Conservation (phyloP, 2,113 vertebrate genomes). For the Periophthalmus modestus region DNA sequence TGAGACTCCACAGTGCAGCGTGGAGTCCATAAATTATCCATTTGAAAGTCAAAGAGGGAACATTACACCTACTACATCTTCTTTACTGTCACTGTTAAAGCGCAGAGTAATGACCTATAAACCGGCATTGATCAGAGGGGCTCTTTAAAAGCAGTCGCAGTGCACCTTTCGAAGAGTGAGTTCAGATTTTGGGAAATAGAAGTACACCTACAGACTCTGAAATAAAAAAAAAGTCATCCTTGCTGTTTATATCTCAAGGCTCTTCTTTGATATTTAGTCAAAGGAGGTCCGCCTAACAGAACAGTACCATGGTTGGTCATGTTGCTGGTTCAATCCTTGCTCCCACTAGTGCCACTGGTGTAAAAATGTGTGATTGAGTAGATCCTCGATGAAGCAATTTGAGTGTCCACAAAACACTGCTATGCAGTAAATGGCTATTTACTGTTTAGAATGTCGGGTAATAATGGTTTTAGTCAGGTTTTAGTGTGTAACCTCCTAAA, state of each 20-base stretch:
- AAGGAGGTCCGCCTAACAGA: no score
- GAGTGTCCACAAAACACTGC: no score
- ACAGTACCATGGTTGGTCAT: no score
- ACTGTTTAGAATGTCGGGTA: neutral
- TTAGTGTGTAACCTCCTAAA: no score
- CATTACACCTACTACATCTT: constrained; percentile 1
- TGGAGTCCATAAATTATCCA: neutral
- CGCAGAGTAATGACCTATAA: constrained; percentile 5
- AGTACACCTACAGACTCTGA: neutral
- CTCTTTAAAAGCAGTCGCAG: neutral
- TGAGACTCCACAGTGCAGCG: neutral
- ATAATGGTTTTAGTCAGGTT: no score
- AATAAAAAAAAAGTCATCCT: neutral
- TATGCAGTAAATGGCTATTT: neutral
- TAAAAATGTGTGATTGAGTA: neutral
- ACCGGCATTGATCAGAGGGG: neutral
- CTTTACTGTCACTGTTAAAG: constrained; percentile 7
- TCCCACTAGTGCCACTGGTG: neutral
- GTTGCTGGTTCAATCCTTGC: no score
- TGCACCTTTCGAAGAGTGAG: neutral
- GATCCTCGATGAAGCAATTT: no score
- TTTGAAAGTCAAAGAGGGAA: constrained; percentile 12
- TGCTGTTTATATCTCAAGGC: neutral
- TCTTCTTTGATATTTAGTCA: neutral
- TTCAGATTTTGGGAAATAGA: neutral